These are phyloP conservation scores for Clarias macrocephalus DNA, from an alignment of 2,113 vertebrate genomes.

Conservation along the genomic window DNA sequence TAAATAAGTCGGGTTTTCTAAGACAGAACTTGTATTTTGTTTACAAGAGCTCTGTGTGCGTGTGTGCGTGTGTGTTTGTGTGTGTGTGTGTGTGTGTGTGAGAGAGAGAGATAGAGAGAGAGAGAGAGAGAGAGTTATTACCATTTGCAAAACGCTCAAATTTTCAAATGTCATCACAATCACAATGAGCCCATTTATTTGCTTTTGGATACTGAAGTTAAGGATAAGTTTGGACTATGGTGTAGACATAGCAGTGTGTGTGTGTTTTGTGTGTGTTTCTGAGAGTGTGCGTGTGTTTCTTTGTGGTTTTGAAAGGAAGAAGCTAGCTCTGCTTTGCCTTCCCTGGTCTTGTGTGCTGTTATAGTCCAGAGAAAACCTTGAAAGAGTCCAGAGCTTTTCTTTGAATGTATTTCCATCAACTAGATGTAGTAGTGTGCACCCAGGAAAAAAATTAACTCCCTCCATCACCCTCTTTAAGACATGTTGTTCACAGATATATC, in stretches of 20 bases:
- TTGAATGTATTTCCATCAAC: conserved; percentile 10
- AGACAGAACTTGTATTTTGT: not conserved
- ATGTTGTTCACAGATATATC: not conserved
- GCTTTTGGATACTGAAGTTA: not conserved
- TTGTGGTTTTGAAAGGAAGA: conserved; percentile 12
- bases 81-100: not conserved
- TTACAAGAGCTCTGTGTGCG: not conserved
- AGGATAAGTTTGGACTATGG: not conserved
- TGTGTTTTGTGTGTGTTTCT: not conserved
- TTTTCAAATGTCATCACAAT: not conserved
- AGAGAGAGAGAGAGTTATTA: no score
- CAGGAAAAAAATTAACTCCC: not conserved
- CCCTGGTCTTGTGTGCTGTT: conserved; percentile 8
- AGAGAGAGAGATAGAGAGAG: no score
- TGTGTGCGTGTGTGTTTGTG: not conserved
- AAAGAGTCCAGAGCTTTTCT: conserved; percentile 23
- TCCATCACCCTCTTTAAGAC: not conserved
- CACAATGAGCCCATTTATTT: not conserved
- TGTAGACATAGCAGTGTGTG: not conserved
- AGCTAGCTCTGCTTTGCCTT: conserved; percentile 18
- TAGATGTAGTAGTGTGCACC: not conserved
- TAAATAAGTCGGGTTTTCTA: conserved; percentile 35
- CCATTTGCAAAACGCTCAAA: no score
- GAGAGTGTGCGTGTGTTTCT: not conserved
- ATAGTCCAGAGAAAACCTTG: not conserved